Conservation (phyloP, 2,888 invertebrate genomes). For the Anoplius nigerrimus region DNA sequence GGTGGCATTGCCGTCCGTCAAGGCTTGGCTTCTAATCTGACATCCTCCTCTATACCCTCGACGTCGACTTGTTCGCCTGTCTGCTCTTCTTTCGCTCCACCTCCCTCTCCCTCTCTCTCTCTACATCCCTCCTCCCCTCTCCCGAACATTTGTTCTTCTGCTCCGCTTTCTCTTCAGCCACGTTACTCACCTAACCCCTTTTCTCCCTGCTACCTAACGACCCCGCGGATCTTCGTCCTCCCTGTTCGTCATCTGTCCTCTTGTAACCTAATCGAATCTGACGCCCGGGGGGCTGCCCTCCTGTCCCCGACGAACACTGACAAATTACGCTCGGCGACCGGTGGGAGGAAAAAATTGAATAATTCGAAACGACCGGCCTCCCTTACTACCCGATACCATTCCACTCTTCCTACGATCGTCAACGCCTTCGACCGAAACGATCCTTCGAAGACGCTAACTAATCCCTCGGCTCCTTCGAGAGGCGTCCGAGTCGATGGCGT, state of each 20-base stretch:
- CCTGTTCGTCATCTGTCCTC: constrained; percentile 48
- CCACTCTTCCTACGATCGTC: too few species aligned
- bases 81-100: constrained; percentile 18
- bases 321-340: constrained; percentile 3
- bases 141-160: neutral
- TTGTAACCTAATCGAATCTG: constrained; percentile 47
- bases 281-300: constrained; percentile 30
- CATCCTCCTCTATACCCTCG: constrained; percentile 52
- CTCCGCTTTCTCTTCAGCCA: neutral
- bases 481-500: too few species aligned
- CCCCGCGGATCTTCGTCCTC: constrained; percentile 15
- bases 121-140: neutral
- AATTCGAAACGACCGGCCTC: neutral
- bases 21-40: constrained; percentile 73
- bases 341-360: constrained; percentile 11
- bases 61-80: constrained; percentile 2
- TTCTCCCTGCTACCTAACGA: constrained; percentile 6
- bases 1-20: constrained; percentile 60
- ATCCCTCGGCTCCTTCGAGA: too few species aligned
- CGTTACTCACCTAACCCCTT: neutral
- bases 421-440: too few species aligned
- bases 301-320: constrained; percentile 22
- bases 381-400: too few species aligned
- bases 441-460: too few species aligned
- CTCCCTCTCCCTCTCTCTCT: constrained; percentile 24